A percentile compares a stretch with the other conserved stretches of the same genome.
Conservation (phyloP, 2,797 vertebrate species). For the Pogonophryne albipinna region DNA sequence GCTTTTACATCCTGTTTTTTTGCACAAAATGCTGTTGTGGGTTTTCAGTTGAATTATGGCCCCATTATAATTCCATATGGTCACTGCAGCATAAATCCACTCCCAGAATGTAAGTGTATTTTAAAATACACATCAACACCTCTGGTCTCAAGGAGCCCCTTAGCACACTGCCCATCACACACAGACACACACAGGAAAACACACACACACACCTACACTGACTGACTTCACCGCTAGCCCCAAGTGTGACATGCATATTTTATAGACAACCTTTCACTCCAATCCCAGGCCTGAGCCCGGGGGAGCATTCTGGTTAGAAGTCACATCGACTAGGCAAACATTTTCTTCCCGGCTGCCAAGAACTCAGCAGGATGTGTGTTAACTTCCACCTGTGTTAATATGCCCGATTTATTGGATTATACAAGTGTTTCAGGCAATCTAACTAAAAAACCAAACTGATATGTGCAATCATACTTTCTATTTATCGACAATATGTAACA, state of each 20-base stretch:
- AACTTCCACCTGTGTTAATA: constrained; percentile 52
- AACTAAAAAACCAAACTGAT: not conserved
- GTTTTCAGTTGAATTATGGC: constrained; percentile 6
- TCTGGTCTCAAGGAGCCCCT: constrained; percentile 46
- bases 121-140: constrained; percentile 41
- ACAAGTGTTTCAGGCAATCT: constrained; percentile 11
- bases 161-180: constrained; percentile 21
- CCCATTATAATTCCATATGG: constrained; percentile 16
- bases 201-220: constrained; percentile 33
- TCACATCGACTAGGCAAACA: constrained; percentile 79
- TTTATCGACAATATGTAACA: not conserved
- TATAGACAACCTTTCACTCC: constrained; percentile 84
- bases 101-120: constrained; percentile 37
- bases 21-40: not conserved
- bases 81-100: constrained; percentile 48
- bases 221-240: constrained; percentile 49
- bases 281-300: constrained; percentile 68
- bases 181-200: not conserved
- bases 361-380: constrained; percentile 61
- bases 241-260: constrained; percentile 82
- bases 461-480: not conserved
- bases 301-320: constrained; percentile 78
- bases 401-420: constrained; percentile 39
- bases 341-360: constrained; percentile 71
- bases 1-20: not conserved